These are phyloP conservation scores for Epinephelus fuscoguttatus DNA, from an alignment of 2,113 vertebrate genomes.

Conservation along the genomic window DNA sequence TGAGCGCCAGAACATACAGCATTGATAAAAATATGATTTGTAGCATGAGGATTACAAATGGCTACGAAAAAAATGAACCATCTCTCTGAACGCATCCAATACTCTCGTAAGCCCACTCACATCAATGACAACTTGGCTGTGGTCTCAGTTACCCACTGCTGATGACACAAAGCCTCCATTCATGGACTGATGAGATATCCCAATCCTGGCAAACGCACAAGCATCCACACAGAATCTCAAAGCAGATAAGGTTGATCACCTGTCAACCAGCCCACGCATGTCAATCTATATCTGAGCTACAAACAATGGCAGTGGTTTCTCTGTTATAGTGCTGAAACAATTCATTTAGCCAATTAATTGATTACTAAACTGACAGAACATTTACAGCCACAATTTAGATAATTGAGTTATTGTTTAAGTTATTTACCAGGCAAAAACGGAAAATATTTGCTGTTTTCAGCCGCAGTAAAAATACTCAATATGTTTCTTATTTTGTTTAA, in stretches of 20 bases:
- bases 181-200: constrained; percentile 23
- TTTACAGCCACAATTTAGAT: background rate
- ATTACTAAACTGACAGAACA: background rate
- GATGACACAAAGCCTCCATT: constrained; percentile 58
- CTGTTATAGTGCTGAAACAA: background rate
- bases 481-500: too few relatives aligned
- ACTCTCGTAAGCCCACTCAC: constrained; percentile 20
- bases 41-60: constrained; percentile 15
- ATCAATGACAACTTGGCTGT: constrained; percentile 22
- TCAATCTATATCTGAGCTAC: constrained; percentile 9
- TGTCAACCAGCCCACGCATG: background rate
- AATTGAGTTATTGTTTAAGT: background rate
- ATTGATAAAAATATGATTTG: constrained; percentile 39
- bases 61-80: constrained; percentile 13
- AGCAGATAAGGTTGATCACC: constrained; percentile 13
- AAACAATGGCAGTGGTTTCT: background rate
- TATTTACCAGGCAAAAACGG: too few relatives aligned
- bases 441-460: background rate
- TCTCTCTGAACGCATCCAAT: constrained; percentile 8
- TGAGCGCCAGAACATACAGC: constrained; percentile 13
- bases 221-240: constrained; percentile 9
- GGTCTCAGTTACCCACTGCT: constrained; percentile 22
- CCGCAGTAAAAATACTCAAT: too few relatives aligned
- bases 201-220: constrained; percentile 10
- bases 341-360: background rate